Conservation (phyloP, 1,140 invertebrate genomes). For the Apis cerana region DNA sequence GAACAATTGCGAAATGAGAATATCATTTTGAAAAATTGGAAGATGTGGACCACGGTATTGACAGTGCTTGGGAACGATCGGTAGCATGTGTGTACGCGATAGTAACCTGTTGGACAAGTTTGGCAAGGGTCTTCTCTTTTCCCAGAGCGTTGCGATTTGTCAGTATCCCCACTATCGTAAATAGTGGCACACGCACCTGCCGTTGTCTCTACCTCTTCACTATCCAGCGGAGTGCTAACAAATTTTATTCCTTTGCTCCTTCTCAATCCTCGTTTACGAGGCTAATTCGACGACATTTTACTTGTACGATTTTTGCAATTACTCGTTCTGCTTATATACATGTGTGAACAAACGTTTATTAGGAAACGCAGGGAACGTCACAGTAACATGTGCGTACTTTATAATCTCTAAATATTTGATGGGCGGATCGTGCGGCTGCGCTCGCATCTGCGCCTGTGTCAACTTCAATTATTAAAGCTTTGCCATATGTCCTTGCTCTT, state of each 20-base stretch:
- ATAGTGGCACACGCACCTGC: constrained; percentile 55
- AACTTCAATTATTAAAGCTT: constrained; percentile 73
- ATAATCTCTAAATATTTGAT: constrained; percentile 75
- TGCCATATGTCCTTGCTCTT: constrained; percentile 68
- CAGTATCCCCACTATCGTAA: constrained; percentile 37
- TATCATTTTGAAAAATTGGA: not conserved
- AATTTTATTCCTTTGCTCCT: constrained; percentile 64
- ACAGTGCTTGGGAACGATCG: not conserved
- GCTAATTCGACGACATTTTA: too few relatives aligned
- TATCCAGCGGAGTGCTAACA: constrained; percentile 52
- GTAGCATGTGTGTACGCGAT: not conserved
- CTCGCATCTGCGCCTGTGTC: constrained; percentile 70
- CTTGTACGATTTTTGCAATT: not conserved
- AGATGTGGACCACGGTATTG: not conserved
- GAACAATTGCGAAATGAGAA: too few relatives aligned
- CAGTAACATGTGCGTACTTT: constrained; percentile 52
- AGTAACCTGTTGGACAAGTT: constrained; percentile 42
- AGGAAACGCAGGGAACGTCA: constrained; percentile 34
- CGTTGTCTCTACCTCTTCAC: constrained; percentile 11
- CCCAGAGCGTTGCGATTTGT: constrained; percentile 48
- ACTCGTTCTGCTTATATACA: not conserved
- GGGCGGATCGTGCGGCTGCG: constrained; percentile 54
- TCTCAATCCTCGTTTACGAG: constrained; percentile 38
- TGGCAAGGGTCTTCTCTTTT: constrained; percentile 41
- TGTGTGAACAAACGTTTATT: not conserved